Conservation (phyloP, 2,888 invertebrate genomes). For the Steinernema carpocapsae region DNA sequence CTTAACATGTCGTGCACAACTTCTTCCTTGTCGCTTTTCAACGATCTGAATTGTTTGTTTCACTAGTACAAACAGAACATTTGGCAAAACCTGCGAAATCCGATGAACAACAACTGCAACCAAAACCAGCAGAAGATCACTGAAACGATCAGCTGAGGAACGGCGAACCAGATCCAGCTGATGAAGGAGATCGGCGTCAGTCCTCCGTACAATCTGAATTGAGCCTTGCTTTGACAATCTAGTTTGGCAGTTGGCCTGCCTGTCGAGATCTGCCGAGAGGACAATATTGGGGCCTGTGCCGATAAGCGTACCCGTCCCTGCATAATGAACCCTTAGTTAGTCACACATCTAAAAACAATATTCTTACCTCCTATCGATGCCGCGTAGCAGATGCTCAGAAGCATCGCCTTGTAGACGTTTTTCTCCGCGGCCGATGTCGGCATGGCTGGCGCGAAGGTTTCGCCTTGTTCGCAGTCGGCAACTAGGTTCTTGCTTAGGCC, state of each 20-base stretch:
- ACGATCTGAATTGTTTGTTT: neutral
- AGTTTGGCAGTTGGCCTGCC: conserved; percentile 35
- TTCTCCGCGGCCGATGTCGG: neutral
- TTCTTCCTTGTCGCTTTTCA: conserved; percentile 36
- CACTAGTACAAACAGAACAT: conserved; percentile 32
- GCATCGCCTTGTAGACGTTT: conserved; percentile 45
- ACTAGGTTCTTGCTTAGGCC: conserved; percentile 2
- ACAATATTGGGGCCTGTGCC: conserved; percentile 71
- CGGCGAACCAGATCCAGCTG: conserved; percentile 53
- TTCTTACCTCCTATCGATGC: conserved; percentile 71
- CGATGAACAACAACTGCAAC: conserved; percentile 64
- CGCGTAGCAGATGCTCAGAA: conserved; percentile 68
- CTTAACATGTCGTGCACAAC: conserved; percentile 40
- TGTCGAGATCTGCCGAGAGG: conserved; percentile 69
- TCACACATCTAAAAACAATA: too few species aligned
- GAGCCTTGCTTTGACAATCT: neutral
- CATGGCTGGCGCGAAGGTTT: neutral
- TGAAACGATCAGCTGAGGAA: conserved; percentile 53
- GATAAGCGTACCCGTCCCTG: conserved; percentile 70
- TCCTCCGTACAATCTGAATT: conserved; percentile 39
- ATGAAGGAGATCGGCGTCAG: conserved; percentile 47
- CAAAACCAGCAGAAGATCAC: conserved; percentile 68
- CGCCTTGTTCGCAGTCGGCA: neutral
- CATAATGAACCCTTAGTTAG: too few species aligned
- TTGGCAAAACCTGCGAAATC: conserved; percentile 44